Percentiles rank a stretch among this genome's conserved stretches.
Conservation (phyloP, 2,113 vertebrate genomes). For the Epinephelus moara region DNA sequence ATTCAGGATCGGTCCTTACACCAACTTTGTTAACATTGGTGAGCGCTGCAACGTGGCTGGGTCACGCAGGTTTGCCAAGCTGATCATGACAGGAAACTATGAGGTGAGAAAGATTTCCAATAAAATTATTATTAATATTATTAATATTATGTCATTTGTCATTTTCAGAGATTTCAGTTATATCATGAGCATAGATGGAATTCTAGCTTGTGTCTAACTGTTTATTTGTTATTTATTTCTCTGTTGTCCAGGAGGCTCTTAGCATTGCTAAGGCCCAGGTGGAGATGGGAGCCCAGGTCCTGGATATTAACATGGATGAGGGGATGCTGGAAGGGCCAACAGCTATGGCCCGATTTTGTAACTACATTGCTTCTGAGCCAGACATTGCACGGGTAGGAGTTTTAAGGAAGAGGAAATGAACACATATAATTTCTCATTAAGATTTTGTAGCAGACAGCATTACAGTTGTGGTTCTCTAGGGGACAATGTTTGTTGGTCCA, state of each 20-base stretch:
- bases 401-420: neutral
- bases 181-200: neutral
- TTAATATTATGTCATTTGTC: neutral
- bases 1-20: conserved; percentile 94
- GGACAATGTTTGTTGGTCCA: neutral
- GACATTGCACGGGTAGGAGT: conserved; percentile 91
- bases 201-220: neutral
- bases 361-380: conserved; percentile 92
- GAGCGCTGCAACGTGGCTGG: conserved; percentile 98
- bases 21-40: conserved; percentile 98
- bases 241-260: conserved; percentile 89
- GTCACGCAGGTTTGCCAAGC: conserved; percentile 94
- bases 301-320: conserved; percentile 99
- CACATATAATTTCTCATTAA: neutral
- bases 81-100: conserved; percentile 94
- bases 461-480: neutral
- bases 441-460: neutral
- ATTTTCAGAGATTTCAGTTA: neutral
- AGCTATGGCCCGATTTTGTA: conserved; percentile 96
- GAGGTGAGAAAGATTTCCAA: conserved; percentile 86
- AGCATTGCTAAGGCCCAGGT: conserved; percentile 94
- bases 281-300: conserved; percentile 96
- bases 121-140: neutral
- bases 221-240: neutral
- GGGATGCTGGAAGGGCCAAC: conserved; percentile 94